Base-by-base conservation (phyloP, 2,888 invertebrate genomes). In the Druceiella hillmani region DNA sequence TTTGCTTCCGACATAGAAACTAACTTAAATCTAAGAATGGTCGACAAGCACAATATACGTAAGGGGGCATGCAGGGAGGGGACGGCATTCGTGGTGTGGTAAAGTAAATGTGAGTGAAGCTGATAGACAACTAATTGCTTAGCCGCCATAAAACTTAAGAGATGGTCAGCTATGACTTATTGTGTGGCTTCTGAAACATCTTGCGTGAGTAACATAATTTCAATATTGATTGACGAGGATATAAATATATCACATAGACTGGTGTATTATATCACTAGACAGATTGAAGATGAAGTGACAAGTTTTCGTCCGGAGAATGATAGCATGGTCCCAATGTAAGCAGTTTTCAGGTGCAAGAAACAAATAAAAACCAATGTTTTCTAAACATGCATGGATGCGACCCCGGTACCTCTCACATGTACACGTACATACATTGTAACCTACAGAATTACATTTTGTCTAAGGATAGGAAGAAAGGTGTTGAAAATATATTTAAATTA, bases 71-170 rank as follows among this genome's bases (percentile, higher is more conserved):
- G 59, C 57, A 55, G 58, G 55, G 49, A 53, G 54, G 48, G 42
- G 48, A 46, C 41, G 43, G 41, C 22, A 45, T 44, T 37, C 38
- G 46, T 43, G 9, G 17, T n/a, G 15, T 61, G 58, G 58, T 56
- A 55, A 57, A 51, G 55, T 59, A 55, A 55, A 62, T 56, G 58
- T 50, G 27, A 51, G 50, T 62, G 60, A 64, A 64, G 64, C 59
- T 57, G 54, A n/a, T n/a, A n/a, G n/a, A n/a, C n/a, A n/a, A n/a
- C n/a, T n/a, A n/a, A n/a, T n/a, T n/a, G n/a, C n/a, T n/a, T n/a
- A n/a, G n/a, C n/a, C 65, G 59, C 65, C 66, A 64, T 42, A 71
- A 69, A 47, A 71, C 71, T 71, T 67, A 67, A 70, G 71, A 72
- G 71, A 72, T 71, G 71, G 71, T 70, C 61, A 43, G 41, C 47